Percentiles rank a stretch among this genome's conserved stretches.
Evolutionary conservation across 2,113 vertebrate species (phyloP).

Genomic region (Actenoides lindsayi): DNA sequence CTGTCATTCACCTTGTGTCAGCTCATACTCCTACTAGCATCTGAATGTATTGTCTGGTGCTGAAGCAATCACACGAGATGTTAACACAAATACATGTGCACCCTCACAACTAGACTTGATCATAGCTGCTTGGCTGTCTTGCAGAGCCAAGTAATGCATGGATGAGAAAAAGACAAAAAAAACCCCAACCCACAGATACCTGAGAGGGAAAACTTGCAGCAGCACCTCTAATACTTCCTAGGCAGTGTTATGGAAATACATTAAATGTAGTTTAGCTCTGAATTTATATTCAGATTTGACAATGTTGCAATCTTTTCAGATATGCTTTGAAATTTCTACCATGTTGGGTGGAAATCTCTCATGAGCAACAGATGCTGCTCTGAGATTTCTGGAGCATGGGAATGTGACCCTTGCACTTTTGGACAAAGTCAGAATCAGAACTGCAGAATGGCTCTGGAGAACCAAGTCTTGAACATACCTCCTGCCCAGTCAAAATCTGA

Average conservation of each 20-base stretch:
- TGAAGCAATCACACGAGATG: not conserved
- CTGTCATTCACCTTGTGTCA: slow-evolving; percentile 7
- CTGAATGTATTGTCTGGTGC: not conserved
- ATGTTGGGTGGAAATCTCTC: not conserved
- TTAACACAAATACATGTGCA: not conserved
- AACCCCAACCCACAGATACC: not conserved
- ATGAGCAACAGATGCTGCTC: not conserved
- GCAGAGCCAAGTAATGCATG: not conserved
- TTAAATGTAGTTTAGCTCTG: not conserved
- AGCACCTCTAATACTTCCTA: not conserved
- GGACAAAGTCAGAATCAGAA: not conserved
- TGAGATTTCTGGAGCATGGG: not conserved
- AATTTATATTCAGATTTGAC: not conserved
- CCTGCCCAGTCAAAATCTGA: not conserved
- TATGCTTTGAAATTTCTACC: not conserved
- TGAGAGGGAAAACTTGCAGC: not conserved
- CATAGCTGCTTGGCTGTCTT: not conserved
- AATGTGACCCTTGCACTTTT: not conserved
- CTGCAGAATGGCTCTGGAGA: not conserved
- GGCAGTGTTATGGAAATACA: not conserved
- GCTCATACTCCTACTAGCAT: not conserved
- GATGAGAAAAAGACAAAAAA: not conserved
- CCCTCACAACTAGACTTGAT: not conserved
- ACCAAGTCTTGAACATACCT: not conserved
- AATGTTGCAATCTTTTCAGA: not conserved